Base-by-base conservation (phyloP, 2,113 vertebrate species). In the Entelurus aequoreus region DNA sequence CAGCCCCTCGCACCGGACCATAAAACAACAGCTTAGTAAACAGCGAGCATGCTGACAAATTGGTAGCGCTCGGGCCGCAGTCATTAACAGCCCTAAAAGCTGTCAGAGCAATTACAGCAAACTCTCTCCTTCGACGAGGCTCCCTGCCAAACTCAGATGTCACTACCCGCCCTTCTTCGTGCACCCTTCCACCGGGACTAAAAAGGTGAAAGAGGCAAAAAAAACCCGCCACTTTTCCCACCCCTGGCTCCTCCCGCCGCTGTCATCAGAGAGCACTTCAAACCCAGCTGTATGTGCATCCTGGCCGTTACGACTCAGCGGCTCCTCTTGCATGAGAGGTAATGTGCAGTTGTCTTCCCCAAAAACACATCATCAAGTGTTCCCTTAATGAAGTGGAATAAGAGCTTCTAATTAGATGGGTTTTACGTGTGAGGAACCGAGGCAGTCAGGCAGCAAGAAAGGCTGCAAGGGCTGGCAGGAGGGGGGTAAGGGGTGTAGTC, bases 11-110 rank as follows among this genome's bases (percentile, higher is more conserved):
- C 82, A 77, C 80, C 73, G 77, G 85, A 86, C 85, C 88, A 84
- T 89, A 90, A 90, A 90, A 91, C 87, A 91, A 88, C 89, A 90
- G 87, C 89, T 90, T 88, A 89, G 87, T 91, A 90, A 91, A 90
- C 88, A 90, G 82, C 77, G 71, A 83, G 79, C 85, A 79, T 79
- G 85, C 87, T 89, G 87, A 91, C 90, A 88, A 90, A 89, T 89
- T 89, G 88, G 84, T 80, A 87, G 84, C 65, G 74, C 75, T 85
- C 80, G 72, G 84, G 73, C 80, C 72, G 69, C 72, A 85, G 89
- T 88, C 87, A 88, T 91, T 91, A 91, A 87, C 86, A 84, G 82
- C 86, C 84, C 83, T 84, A 87, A 88, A 89, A 88, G 78, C 88
- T 88, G 84, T 89, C 84, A 84, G 82, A 84, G 84, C 86, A 87